Base-by-base conservation (phyloP, 2,113 vertebrate species). In the Oenanthe oenanthe region DNA sequence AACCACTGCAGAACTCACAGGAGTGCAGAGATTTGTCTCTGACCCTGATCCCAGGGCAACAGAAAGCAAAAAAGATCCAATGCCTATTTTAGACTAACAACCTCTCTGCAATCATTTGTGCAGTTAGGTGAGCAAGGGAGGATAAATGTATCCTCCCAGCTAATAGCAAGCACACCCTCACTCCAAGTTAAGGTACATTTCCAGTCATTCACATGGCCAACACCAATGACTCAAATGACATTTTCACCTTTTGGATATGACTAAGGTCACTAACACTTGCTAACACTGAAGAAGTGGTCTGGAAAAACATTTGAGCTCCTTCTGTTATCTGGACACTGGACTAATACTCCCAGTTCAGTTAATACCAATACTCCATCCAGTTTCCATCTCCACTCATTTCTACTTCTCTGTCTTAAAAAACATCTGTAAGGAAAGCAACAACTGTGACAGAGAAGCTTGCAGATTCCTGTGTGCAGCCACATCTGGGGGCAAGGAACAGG, bases 401-500 rank as follows among this genome's bases (percentile, higher is more conserved):
- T n/a, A 36, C 28, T 88, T 85, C 36, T 67, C 28, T 12, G 13
- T 29, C 54, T 74, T 73, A 89, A 85, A 66, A 82, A 82, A 17
- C 18, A 42, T 24, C 43, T 62, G 61, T 50, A 85, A 94, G 10
- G 54, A 85, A 92, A 79, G 68, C 26, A 92, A 45, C 68, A 89
- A 28, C 26, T 29, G 25, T 85, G 71, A 89, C 4, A 29, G 62
- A 73, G 91, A 85, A 93, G 68, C 45, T 67, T 51, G 53, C 48
- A 74, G 34, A 74, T 36, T 85, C 14, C 48, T 32, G 34, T 2
- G n/a, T 15, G 11, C 22, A 89, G 24, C 36, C 74, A 71, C 43
- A 51, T 36, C 32, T 66, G 34, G 57, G 50, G 43, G 7, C 65
- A 88, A 66, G 38, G 28, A 93, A 48, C 17, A 61, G 21, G 15